A percentile compares a stretch with the other conserved stretches of the same genome.
These are phyloP conservation scores for Cossypha heuglini DNA, from an alignment of 2,797 vertebrate species.

Conservation along the genomic window DNA sequence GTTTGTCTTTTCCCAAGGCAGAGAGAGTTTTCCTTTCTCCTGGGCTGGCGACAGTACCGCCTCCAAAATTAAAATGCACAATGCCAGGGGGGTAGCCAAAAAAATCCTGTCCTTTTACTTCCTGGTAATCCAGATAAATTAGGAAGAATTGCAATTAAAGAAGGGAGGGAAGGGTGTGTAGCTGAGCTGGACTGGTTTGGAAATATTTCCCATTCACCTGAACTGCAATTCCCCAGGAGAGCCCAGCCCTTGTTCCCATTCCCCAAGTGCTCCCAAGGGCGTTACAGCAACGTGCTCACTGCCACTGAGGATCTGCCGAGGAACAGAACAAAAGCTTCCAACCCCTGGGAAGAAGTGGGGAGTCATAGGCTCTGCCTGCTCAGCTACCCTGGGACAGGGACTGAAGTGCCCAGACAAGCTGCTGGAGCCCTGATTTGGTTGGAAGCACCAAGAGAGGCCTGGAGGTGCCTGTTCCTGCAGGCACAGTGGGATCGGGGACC, in stretches of 20 bases:
- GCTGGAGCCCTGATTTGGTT: neutral
- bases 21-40: neutral
- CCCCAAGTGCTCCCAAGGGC: neutral
- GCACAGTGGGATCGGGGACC: neutral
- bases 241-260: neutral
- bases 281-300: neutral
- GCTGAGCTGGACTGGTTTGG: neutral
- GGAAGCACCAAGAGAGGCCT: neutral
- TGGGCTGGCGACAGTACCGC: neutral
- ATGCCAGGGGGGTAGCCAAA: neutral
- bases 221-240: neutral
- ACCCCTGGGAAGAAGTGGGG: neutral
- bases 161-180: slow-evolving; percentile 7
- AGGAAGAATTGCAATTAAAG: neutral
- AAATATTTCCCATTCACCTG: neutral
- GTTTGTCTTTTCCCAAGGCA: neutral
- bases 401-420: neutral
- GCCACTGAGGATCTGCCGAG: neutral
- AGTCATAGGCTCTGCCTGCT: neutral
- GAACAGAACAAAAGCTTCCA: neutral
- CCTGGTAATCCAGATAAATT: slow-evolving; percentile 2
- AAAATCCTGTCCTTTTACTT: neutral
- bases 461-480: neutral
- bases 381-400: neutral
- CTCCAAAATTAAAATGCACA: neutral